Evolutionary conservation across 2,113 vertebrate genomes (phyloP), one percentile per base, ranked within the genome.

Genomic region (Sapajus apella): DNA sequence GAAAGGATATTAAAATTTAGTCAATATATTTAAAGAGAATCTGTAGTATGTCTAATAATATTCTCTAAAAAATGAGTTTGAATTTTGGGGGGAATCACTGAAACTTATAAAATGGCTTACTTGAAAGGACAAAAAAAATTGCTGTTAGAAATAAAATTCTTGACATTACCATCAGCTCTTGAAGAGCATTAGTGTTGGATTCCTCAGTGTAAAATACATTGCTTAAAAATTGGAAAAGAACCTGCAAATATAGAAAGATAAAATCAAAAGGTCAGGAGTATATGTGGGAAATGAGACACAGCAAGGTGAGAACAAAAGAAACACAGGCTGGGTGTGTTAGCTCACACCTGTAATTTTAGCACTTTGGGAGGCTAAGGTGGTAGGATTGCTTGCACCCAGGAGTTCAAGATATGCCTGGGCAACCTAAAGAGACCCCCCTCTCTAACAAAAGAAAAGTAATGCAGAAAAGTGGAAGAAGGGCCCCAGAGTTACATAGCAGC

Each of bases 401-500:
- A 27, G 11, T 64, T 64, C 61, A 64, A 64, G 61, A 30, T 27
- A 27, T 30, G 61, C 61, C 61, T 64, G 25, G 61, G 61, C 61
- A 64, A 27, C 61, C 27, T 27, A 64, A 5, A 64, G 61, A 64
- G 27, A 12, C 61, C 27, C 25, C 25, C 27, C 12, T 64, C 27
- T 30, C 27, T 64, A 64, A 27, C 27, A 30, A 64, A 64, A 30
- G 27, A 61, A 27, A 27, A 64, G 61, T 30, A 30, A 47, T 16
- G 3, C 1, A 5, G 1, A 32, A 43, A 6, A 37, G 10, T 1
- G 3, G n/a, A 73, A 10, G 21, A 27, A 61, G 30, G 17, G 35
- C 2, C 17, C 5, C 6, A 37, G 43, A 30, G 6, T 55, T 50
- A n/a, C 20, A 14, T 7, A n/a, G 68, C 4, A 8, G 12, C 2